A percentile compares a stretch with the other conserved stretches of the same genome.
phyloP scores from a whole-genome alignment of 1,140 invertebrate species.

The Drosophila bocki region DNA sequence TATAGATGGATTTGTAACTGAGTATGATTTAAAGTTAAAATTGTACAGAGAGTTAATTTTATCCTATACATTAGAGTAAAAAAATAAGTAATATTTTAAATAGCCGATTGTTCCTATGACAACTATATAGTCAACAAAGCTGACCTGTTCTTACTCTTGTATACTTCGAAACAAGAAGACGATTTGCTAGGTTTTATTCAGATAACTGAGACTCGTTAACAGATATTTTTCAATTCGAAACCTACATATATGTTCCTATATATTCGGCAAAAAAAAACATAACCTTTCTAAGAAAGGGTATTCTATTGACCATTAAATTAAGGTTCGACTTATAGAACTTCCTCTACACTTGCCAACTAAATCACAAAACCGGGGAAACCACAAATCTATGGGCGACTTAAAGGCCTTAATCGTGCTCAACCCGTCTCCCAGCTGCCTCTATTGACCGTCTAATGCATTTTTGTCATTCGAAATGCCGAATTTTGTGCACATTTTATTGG shows the following conservation, averaged over 20 bases:
- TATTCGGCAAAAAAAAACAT: rapidly evolving
- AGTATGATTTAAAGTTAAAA: no score
- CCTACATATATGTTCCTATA: background rate
- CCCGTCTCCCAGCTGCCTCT: constrained; percentile 10
- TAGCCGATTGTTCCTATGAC: no score
- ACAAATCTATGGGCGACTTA: constrained; percentile 15
- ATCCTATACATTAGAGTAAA: no score
- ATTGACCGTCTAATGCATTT: constrained; percentile 41
- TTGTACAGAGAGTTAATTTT: no score
- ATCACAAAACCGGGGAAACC: constrained; percentile 7
- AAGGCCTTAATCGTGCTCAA: constrained; percentile 37
- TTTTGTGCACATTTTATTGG: constrained; percentile 63
- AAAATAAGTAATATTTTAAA: no score
- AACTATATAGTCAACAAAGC: no score
- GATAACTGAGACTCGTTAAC: no score
- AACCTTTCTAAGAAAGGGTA: background rate
- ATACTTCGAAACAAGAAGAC: no score
- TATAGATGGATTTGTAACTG: no score
- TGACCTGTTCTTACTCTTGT: no score
- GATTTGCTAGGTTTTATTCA: no score
- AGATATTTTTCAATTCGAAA: background rate
- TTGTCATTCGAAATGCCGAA: constrained; percentile 67
- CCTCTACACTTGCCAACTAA: background rate
- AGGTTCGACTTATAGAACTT: background rate
- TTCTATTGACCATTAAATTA: background rate